Evolutionary conservation across 2,888 invertebrate species (phyloP).

Genomic region (Eustalomyia histrio): DNA sequence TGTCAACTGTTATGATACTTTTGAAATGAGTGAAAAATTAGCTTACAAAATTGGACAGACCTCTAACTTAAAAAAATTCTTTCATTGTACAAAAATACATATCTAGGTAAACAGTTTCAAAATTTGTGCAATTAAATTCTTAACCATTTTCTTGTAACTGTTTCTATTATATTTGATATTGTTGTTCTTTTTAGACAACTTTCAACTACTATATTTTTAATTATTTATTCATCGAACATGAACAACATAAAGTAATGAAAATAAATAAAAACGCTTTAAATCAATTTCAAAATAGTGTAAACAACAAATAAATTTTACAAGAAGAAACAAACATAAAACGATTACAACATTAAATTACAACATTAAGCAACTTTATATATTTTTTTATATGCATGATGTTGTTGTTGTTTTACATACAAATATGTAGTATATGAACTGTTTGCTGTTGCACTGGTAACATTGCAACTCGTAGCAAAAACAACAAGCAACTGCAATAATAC

Average conservation of each 20-base stretch:
- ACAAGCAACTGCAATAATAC: conserved; percentile 19
- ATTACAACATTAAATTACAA: conserved; percentile 61
- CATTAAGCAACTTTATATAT: conserved; percentile 50
- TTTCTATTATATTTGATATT: not conserved
- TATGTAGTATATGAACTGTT: conserved; percentile 48
- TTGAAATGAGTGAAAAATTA: too few relatives aligned
- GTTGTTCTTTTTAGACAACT: not conserved
- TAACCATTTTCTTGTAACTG: not conserved
- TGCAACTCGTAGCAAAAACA: conserved; percentile 56
- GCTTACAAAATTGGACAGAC: too few relatives aligned
- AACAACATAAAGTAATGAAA: conserved; percentile 13
- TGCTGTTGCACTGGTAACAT: conserved; percentile 56
- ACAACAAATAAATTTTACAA: conserved; percentile 44
- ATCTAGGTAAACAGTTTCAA: too few relatives aligned
- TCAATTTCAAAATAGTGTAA: conserved; percentile 39
- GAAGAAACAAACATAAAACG: conserved; percentile 45
- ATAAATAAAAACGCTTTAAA: conserved; percentile 39
- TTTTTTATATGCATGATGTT: not conserved
- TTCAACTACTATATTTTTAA: not conserved
- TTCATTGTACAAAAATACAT: too few relatives aligned
- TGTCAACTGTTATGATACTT: too few relatives aligned
- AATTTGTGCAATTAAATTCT: not conserved
- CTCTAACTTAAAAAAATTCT: too few relatives aligned
- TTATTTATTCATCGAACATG: conserved; percentile 9
- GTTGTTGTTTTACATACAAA: conserved; percentile 21